Evolutionary conservation across 2,797 vertebrate species (phyloP).

Genomic region (Iguana delicatissima): DNA sequence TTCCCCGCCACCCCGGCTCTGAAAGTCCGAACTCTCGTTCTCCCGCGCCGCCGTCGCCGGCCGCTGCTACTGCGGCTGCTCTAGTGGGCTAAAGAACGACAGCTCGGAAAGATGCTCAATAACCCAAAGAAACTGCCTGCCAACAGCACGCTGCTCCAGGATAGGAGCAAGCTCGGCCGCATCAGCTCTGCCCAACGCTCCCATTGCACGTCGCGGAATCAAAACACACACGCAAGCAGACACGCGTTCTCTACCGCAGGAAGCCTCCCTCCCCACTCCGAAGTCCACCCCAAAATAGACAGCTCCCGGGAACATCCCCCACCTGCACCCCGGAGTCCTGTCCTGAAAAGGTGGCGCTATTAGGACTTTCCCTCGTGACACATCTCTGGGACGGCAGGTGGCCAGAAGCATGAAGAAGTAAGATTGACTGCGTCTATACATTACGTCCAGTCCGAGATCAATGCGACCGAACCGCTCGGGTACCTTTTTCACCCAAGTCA

Average conservation of each 20-base stretch:
- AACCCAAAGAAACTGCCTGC: constrained; percentile 26
- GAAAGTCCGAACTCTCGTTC: neutral
- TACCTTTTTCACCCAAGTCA: no score
- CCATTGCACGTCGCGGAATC: constrained; percentile 21
- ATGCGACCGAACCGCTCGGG: neutral
- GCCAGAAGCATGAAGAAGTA: no score
- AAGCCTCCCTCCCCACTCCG: neutral
- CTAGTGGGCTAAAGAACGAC: constrained; percentile 32
- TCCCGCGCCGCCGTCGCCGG: neutral
- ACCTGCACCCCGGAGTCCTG: neutral
- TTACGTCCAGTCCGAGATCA: neutral
- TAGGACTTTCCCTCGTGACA: neutral
- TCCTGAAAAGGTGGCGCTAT: no score
- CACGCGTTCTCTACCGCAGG: neutral
- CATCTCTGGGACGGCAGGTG: neutral
- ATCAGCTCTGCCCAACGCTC: constrained; percentile 44
- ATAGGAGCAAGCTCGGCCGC: constrained; percentile 33
- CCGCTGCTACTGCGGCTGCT: neutral
- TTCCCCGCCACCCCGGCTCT: neutral
- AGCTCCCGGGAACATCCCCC: neutral
- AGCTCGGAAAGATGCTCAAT: constrained; percentile 16
- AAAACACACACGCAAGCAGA: constrained; percentile 16
- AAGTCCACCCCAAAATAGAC: neutral
- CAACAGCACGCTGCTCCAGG: constrained; percentile 36
- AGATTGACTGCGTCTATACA: neutral